phyloP scores from a whole-genome alignment of 2,888 invertebrate genomes.

The Chloromyia formosa region DNA sequence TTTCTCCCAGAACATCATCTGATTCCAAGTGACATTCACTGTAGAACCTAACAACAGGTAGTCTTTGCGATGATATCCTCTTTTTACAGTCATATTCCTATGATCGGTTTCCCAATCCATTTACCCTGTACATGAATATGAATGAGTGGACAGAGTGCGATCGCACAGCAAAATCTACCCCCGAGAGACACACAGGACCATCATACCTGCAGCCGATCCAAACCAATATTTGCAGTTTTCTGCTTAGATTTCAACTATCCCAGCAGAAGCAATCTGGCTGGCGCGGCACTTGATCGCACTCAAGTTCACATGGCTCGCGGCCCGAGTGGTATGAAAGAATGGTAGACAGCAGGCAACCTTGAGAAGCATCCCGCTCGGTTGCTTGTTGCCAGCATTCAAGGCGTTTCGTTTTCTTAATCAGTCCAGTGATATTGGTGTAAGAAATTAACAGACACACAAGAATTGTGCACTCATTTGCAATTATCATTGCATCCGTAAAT shows the following conservation, averaged over 20 bases:
- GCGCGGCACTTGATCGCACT: background rate
- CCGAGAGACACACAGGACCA: background rate
- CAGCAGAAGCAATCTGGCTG: background rate
- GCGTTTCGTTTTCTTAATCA: constrained; percentile 31
- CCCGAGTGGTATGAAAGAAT: background rate
- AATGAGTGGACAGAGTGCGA: constrained; percentile 25
- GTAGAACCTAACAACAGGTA: background rate
- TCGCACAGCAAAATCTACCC: background rate
- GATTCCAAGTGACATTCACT: background rate
- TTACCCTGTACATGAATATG: constrained; percentile 46
- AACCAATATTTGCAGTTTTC: constrained; percentile 10
- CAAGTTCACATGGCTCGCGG: background rate
- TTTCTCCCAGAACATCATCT: no score
- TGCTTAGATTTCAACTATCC: background rate
- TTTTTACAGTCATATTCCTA: constrained; percentile 46
- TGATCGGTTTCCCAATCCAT: constrained; percentile 30
- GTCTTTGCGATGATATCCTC: constrained; percentile 30
- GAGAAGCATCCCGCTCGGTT: background rate
- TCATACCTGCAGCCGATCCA: background rate
- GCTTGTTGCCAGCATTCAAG: background rate
- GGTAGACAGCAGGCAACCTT: constrained; percentile 13
- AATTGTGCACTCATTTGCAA: constrained; percentile 47
- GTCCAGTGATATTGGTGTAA: constrained; percentile 43
- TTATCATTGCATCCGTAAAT: constrained; percentile 47
- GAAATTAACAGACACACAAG: constrained; percentile 49